These are phyloP conservation scores for Canis aureus DNA, from an alignment of 2,113 vertebrate species.

Conservation along the genomic window DNA sequence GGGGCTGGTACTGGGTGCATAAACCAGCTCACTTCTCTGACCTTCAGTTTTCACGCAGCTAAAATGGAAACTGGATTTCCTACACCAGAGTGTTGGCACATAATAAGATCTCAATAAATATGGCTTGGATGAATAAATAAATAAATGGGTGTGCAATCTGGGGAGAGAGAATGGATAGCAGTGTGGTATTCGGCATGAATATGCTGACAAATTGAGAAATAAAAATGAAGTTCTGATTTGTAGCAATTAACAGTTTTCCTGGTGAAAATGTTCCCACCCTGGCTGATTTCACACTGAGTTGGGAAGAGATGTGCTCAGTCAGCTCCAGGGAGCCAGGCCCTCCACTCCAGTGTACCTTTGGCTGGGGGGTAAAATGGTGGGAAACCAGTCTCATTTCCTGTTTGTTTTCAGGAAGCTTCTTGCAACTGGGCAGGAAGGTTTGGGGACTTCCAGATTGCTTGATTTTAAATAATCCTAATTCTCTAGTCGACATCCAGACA, in stretches of 20 bases:
- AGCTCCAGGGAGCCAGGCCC: background rate
- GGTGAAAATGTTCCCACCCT: background rate
- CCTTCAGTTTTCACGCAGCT: background rate
- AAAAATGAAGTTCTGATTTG: background rate
- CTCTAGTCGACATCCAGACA: background rate
- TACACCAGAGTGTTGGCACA: background rate
- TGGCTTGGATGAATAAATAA: background rate
- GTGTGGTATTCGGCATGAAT: background rate
- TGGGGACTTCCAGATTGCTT: background rate
- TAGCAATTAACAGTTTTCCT: background rate
- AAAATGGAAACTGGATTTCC: background rate
- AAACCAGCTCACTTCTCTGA: background rate
- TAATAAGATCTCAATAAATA: background rate
- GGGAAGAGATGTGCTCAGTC: background rate
- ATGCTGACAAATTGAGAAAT: background rate
- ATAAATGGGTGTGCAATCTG: background rate
- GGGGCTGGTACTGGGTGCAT: background rate
- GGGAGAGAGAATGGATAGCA: background rate
- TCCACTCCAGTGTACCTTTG: background rate
- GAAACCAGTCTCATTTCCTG: background rate
- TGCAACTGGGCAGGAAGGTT: background rate
- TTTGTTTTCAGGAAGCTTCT: slow-evolving; percentile 24
- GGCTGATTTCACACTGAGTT: accelerated
- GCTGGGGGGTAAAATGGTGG: background rate
- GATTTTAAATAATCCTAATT: background rate